phyloP scores from a whole-genome alignment of 2,888 invertebrate genomes.

The Thera britannica region DNA sequence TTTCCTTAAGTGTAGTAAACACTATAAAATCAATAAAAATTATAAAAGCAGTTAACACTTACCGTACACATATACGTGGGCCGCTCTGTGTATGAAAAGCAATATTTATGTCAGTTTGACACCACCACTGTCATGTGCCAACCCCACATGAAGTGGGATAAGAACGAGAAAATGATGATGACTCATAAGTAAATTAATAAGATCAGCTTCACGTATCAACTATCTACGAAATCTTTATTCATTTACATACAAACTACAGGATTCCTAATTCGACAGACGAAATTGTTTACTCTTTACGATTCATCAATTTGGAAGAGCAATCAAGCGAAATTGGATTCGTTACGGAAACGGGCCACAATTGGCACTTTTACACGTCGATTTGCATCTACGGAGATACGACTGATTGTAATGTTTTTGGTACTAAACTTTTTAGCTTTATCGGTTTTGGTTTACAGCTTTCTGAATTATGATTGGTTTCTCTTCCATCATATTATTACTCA shows the following conservation, averaged over 20 bases:
- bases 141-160: too few species aligned
- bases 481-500: conserved; percentile 10
- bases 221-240: conserved; percentile 16
- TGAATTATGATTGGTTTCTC: conserved; percentile 32
- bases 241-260: conserved; percentile 30
- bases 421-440: conserved; percentile 42
- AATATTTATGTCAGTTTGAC: too few species aligned
- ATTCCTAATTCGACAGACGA: conserved; percentile 55
- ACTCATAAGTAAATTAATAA: not conserved
- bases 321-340: conserved; percentile 63
- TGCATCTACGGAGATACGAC: conserved; percentile 53
- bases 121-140: too few species aligned
- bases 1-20: too few species aligned
- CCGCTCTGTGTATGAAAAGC: too few species aligned
- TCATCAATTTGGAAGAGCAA: conserved; percentile 60
- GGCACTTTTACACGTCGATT: conserved; percentile 62
- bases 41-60: too few species aligned
- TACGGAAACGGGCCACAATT: conserved; percentile 60
- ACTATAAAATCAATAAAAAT: too few species aligned
- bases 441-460: conserved; percentile 33
- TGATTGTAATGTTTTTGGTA: conserved; percentile 48
- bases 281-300: conserved; percentile 63
- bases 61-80: too few species aligned
- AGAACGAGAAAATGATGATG: too few species aligned
- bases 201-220: conserved; percentile 12